Evolutionary conservation across 2,797 vertebrate genomes (phyloP).

Genomic region (Jordanella pulchra): DNA sequence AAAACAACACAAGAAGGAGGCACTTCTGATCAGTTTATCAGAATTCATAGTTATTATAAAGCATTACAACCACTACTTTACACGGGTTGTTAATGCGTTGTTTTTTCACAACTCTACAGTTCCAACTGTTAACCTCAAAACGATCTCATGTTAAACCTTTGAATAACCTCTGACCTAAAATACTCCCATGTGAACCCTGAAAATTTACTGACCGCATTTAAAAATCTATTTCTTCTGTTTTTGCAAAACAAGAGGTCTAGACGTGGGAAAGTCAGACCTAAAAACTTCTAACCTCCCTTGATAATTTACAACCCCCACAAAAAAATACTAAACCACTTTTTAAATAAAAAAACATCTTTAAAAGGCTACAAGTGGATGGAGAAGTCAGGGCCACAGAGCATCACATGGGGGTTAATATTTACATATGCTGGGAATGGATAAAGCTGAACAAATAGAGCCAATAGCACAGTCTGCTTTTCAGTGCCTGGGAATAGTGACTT

Average conservation of each 20-base stretch:
- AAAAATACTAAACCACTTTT: not conserved
- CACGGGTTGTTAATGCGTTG: no score
- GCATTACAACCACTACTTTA: no score
- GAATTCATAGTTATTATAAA: not conserved
- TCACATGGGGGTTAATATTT: conserved; percentile 58
- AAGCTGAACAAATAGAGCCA: conserved; percentile 66
- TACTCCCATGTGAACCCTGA: not conserved
- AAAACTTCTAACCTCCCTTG: not conserved
- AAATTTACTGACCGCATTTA: not conserved
- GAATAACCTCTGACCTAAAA: not conserved
- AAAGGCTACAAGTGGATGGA: conserved; percentile 22
- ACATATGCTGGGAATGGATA: conserved; percentile 54
- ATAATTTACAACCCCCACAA: not conserved
- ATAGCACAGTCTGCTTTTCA: conserved; percentile 24
- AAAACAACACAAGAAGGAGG: no score
- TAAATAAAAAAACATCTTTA: conserved; percentile 8
- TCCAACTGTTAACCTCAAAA: not conserved
- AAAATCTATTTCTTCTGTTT: not conserved
- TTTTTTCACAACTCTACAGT: conserved; percentile 1
- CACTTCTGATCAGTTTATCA: not conserved
- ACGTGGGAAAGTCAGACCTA: not conserved
- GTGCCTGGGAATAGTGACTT: conserved; percentile 39
- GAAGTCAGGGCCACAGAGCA: conserved; percentile 21
- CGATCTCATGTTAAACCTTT: not conserved
- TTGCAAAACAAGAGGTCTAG: not conserved